Conservation (phyloP, 2,888 invertebrate genomes). For the Aspidiotus destructor region DNA sequence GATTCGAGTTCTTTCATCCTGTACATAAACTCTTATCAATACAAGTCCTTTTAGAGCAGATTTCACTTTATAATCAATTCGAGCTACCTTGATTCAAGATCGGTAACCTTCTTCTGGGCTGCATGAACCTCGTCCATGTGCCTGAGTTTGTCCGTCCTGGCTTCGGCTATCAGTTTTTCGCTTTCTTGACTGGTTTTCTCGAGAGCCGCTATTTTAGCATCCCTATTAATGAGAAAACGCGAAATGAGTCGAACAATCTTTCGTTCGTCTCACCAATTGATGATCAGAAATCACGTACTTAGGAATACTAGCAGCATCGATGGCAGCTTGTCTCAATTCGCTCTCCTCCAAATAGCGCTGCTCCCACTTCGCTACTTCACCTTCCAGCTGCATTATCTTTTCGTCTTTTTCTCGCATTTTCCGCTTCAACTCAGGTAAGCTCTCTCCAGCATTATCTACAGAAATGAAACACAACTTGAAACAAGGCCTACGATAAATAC, state of each 20-base stretch:
- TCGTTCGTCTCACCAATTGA: too few species aligned
- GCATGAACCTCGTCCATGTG: constrained; percentile 83
- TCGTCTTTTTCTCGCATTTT: constrained; percentile 58
- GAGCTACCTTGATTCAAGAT: constrained; percentile 65
- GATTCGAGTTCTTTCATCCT: constrained; percentile 77
- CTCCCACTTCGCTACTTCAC: constrained; percentile 76
- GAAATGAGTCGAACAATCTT: too few species aligned
- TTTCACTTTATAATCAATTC: too few species aligned
- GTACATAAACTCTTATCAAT: constrained; percentile 17
- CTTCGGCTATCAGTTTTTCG: constrained; percentile 75
- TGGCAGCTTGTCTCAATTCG: constrained; percentile 66
- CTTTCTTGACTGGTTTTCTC: constrained; percentile 75
- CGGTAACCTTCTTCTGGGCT: constrained; percentile 74
- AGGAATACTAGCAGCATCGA: constrained; percentile 67
- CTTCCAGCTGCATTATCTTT: constrained; percentile 62
- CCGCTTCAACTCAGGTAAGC: constrained; percentile 51
- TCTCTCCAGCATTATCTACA: constrained; percentile 38
- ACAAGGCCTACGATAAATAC: too few species aligned
- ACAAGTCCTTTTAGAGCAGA: too few species aligned
- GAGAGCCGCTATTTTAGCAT: constrained; percentile 73
- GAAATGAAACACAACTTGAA: not conserved
- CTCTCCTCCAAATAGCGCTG: constrained; percentile 74
- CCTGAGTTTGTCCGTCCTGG: constrained; percentile 71
- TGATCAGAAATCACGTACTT: constrained; percentile 46
- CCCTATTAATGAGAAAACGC: constrained; percentile 46